Conservation (phyloP, 2,888 invertebrate species). For the Lymantria monacha region DNA sequence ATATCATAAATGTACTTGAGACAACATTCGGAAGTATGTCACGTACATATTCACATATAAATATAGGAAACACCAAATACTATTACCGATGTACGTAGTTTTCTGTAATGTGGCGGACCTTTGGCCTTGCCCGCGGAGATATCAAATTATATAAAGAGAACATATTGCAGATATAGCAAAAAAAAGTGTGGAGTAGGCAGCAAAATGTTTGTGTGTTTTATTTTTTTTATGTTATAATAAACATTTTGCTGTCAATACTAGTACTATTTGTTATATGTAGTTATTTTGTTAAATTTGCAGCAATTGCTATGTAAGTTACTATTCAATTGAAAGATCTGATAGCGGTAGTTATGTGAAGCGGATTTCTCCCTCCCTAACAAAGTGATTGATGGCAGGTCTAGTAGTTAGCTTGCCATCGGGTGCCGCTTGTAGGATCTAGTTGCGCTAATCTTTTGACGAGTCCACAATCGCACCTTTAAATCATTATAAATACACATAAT, state of each 20-base stretch:
- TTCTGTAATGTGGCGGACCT: slow-evolving; percentile 24
- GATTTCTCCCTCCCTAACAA: too few species aligned
- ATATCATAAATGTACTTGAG: not conserved
- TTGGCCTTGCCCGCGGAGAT: slow-evolving; percentile 20
- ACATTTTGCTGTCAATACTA: slow-evolving; percentile 8
- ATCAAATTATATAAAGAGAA: slow-evolving; percentile 23
- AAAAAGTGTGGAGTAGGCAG: slow-evolving; percentile 18
- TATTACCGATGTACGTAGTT: slow-evolving; percentile 22
- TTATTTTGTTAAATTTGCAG: too few species aligned
- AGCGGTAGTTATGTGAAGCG: too few species aligned
- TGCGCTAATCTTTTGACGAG: too few species aligned
- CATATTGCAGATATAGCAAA: slow-evolving; percentile 8
- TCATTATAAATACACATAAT: too few species aligned
- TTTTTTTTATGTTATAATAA: slow-evolving; percentile 7
- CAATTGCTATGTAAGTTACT: too few species aligned
- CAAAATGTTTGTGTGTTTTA: slow-evolving; percentile 23
- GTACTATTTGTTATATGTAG: slow-evolving; percentile 4
- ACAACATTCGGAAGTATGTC: slow-evolving; percentile 12
- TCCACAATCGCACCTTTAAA: too few species aligned
- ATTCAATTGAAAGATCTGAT: too few species aligned
- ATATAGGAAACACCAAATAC: slow-evolving; percentile 25
- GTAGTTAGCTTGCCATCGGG: too few species aligned
- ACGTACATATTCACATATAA: slow-evolving; percentile 15
- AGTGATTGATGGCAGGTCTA: too few species aligned
- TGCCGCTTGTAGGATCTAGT: too few species aligned